Evolutionary conservation across 2,113 vertebrate genomes (phyloP), one percentile per base, ranked within the genome.

Genomic region (Antigone vipio): DNA sequence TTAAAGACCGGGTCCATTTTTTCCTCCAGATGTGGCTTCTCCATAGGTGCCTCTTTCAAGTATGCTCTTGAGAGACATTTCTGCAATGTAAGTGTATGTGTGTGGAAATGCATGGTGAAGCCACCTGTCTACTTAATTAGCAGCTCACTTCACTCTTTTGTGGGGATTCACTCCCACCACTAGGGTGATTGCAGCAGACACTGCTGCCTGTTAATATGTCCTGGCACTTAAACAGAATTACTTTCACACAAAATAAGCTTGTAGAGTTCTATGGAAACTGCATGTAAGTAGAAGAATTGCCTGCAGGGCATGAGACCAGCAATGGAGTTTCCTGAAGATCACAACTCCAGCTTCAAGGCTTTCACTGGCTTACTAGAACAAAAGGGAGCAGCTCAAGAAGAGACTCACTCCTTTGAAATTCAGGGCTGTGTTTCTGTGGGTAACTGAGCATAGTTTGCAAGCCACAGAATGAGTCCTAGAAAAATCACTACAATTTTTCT

Each of bases 351-450:
- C 63, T 96, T 27, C 53, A 82, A 96, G 83, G 92, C 60, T 94
- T 91, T 92, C 0, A 0, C 45, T 92, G 60, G 72, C 45, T 93
- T 63, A 35, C 72, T 86, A 42, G 50, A 93, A 91, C 64, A 92
- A 82, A 11, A 87, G 66, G 69, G 91, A 94, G 76, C 23, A 32
- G 68, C 63, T 92, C 27, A 35, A 58, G 80, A 60, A 92, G 50
- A 73, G n/a, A 91, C 52, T 94, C 85, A 68, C 23, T 72, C 60
- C 86, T 91, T 95, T 93, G 94, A 97, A 97, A 96, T 94, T 95
- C 89, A 87, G 42, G 53, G 40, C 56, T 87, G 53, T 87, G 76
- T 91, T 84, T 83, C 73, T 93, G 73, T 89, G 83, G 92, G 88
- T 96, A 79, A 86, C 83, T 66, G 45, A 89, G 80, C 72, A 74